Evolutionary conservation across 2,797 vertebrate species (phyloP).

Genomic region (Fistularia commersonii): DNA sequence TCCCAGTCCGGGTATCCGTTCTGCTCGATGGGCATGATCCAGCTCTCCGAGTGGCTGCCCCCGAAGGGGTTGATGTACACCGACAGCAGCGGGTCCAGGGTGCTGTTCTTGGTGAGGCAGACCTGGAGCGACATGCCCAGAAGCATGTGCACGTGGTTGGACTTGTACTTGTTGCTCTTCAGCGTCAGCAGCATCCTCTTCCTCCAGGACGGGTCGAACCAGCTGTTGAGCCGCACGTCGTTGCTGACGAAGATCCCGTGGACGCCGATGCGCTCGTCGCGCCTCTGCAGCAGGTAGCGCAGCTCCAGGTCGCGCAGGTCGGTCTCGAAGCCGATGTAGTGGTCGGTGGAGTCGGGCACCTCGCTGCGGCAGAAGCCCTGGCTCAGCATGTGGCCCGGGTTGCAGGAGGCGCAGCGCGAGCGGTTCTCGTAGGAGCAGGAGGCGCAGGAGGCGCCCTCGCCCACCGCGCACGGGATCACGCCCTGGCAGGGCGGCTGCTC

Average conservation of each 20-base stretch:
- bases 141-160: slow-evolving; percentile 96
- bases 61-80: slow-evolving; percentile 96
- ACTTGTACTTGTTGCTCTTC: slow-evolving; percentile 98
- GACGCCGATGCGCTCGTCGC: slow-evolving; percentile 85
- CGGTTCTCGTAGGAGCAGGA: slow-evolving; percentile 92
- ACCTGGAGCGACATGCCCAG: slow-evolving; percentile 93
- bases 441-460: slow-evolving; percentile 83
- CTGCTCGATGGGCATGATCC: slow-evolving; percentile 96
- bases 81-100: slow-evolving; percentile 90
- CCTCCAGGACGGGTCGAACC: slow-evolving; percentile 97
- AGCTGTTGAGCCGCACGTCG: slow-evolving; percentile 93
- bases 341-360: slow-evolving; percentile 93
- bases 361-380: slow-evolving; percentile 92
- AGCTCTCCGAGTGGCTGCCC: slow-evolving; percentile 98
- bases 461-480: slow-evolving; percentile 84
- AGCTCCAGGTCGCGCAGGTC: slow-evolving; percentile 93
- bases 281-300: slow-evolving; percentile 87
- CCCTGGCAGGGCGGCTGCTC: slow-evolving; percentile 87
- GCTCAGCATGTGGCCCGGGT: slow-evolving; percentile 89
- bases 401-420: slow-evolving; percentile 90
- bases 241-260: slow-evolving; percentile 98
- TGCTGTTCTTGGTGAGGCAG: slow-evolving; percentile 97
- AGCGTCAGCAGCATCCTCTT: slow-evolving; percentile 96
- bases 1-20: slow-evolving; percentile 95
- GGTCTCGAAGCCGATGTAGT: slow-evolving; percentile 95